phyloP scores from a whole-genome alignment of 2,888 invertebrate genomes.

The Teleogryllus oceanicus region DNA sequence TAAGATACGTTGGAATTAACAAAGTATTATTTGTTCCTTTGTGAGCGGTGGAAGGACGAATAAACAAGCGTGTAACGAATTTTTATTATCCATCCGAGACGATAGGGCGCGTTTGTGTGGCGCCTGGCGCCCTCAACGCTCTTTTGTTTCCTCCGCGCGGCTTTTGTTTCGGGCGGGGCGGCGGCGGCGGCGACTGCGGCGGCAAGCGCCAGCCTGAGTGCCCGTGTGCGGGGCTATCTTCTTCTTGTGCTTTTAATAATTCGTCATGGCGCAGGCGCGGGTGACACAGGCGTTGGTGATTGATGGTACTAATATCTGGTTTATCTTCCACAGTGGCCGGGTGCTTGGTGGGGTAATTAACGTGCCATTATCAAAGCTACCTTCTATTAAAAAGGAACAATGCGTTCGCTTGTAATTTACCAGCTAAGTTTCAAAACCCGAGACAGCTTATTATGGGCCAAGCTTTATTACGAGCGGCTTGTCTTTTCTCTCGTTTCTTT shows the following conservation, averaged over 20 bases:
- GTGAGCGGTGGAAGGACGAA: background rate
- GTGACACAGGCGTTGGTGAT: slow-evolving; percentile 32
- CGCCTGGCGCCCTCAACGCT: background rate
- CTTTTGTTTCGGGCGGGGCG: background rate
- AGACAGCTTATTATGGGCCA: slow-evolving; percentile 31
- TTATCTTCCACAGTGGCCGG: slow-evolving; percentile 27
- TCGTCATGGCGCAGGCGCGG: slow-evolving; percentile 31
- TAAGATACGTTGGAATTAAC: background rate
- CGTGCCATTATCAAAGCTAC: slow-evolving; percentile 34
- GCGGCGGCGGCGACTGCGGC: background rate
- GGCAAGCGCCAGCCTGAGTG: background rate
- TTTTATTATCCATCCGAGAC: background rate
- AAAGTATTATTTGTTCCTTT: background rate
- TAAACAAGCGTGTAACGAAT: slow-evolving; percentile 18
- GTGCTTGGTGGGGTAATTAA: slow-evolving; percentile 33
- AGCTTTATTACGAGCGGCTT: slow-evolving; percentile 22
- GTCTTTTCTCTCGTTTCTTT: background rate
- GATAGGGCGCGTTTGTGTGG: background rate
- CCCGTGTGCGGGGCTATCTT: background rate
- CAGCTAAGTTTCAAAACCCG: slow-evolving; percentile 30
- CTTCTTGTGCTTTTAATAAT: slow-evolving; percentile 31
- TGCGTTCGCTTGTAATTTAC: slow-evolving; percentile 30
- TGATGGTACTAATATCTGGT: slow-evolving; percentile 28
- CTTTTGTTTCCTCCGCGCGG: background rate
- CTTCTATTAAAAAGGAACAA: slow-evolving; percentile 32